Evolutionary conservation across 2,113 vertebrate species (phyloP).

Genomic region (Tenrec ecaudatus): DNA sequence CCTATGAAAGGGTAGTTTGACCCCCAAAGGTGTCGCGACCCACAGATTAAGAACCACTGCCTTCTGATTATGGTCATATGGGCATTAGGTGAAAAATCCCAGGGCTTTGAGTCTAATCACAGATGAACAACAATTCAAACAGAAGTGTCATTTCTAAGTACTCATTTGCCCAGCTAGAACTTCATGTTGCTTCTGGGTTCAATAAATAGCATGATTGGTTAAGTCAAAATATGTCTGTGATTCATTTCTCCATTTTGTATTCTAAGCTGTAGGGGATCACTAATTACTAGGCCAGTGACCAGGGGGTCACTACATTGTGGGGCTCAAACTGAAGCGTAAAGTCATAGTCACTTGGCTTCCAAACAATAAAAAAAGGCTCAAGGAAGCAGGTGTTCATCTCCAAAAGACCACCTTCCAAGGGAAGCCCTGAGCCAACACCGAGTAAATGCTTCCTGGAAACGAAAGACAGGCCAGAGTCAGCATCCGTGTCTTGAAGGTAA

Average conservation of each 20-base stretch:
- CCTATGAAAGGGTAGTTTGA: too few relatives aligned
- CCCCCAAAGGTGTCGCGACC: too few relatives aligned
- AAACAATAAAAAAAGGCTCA: conserved; percentile 52
- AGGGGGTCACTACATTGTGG: conserved; percentile 29
- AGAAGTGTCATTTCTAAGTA: conserved; percentile 30
- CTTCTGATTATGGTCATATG: neutral
- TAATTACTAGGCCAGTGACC: conserved; percentile 26
- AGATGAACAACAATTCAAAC: conserved; percentile 33
- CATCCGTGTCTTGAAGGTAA: conserved; percentile 26
- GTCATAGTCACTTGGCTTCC: neutral
- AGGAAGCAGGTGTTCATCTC: conserved; percentile 7
- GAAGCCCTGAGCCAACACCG: conserved; percentile 26
- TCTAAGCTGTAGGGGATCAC: neutral
- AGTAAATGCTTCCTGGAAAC: conserved; percentile 53
- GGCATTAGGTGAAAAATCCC: neutral
- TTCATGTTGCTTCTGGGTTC: neutral
- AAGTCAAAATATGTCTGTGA: neutral
- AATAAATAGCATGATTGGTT: conserved; percentile 22
- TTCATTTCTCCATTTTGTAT: neutral
- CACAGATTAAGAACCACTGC: too few relatives aligned
- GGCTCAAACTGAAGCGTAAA: conserved; percentile 41
- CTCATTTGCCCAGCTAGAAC: neutral
- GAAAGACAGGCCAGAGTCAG: conserved; percentile 32
- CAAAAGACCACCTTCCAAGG: neutral
- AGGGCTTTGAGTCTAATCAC: neutral